Conservation (phyloP, 2,113 vertebrate genomes). For the Misgurnus anguillicaudatus region DNA sequence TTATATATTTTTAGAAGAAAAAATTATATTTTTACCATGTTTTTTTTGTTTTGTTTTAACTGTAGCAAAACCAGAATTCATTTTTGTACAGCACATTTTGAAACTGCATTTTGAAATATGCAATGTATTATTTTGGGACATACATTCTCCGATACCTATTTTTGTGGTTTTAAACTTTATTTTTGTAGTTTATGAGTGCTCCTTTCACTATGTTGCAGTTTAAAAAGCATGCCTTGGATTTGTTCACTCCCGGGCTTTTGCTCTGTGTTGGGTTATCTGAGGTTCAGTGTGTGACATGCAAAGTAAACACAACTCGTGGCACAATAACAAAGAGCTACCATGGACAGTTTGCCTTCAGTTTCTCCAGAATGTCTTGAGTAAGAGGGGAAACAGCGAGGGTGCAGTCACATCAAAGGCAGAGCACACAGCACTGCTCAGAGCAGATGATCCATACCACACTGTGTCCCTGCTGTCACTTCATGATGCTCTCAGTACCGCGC, state of each 20-base stretch:
- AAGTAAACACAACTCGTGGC: constrained; percentile 18
- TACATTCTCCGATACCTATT: too few species aligned
- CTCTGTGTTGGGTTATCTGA: background rate
- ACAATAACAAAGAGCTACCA: constrained; percentile 32
- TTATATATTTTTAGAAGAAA: too few species aligned
- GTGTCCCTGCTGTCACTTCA: constrained; percentile 29
- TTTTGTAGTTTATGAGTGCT: background rate
- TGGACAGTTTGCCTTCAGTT: constrained; percentile 5
- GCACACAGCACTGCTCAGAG: constrained; percentile 22
- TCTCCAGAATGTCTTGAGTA: constrained; percentile 11
- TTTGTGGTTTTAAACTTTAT: background rate
- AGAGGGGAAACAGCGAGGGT: constrained; percentile 11
- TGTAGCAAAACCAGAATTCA: too few species aligned
- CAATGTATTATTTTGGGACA: too few species aligned
- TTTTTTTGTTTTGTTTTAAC: too few species aligned
- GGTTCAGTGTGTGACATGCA: constrained; percentile 31
- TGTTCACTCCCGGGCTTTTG: background rate
- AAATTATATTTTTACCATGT: too few species aligned
- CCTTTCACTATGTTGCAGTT: background rate
- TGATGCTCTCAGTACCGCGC: constrained; percentile 1
- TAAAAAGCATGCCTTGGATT: background rate
- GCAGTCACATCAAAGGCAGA: constrained; percentile 34
- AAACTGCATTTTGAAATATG: too few species aligned
- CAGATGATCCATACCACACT: constrained; percentile 19
- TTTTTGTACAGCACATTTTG: too few species aligned